Conservation (phyloP, 2,888 invertebrate genomes). For the Spodoptera littoralis region DNA sequence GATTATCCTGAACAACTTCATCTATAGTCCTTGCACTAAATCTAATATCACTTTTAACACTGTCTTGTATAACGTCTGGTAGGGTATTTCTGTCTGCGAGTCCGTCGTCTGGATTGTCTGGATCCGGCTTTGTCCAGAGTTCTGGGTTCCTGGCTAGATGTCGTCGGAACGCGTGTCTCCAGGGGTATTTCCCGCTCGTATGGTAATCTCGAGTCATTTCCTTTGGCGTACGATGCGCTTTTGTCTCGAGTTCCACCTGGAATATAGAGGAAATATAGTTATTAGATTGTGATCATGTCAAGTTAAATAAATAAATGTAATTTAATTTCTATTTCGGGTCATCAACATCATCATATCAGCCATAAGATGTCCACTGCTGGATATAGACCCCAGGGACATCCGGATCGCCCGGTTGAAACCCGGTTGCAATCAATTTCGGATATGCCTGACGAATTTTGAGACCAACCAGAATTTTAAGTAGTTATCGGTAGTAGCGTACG, state of each 20-base stretch:
- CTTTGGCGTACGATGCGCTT: conserved; percentile 78
- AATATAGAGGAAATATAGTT: not conserved
- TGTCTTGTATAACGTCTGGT: conserved; percentile 60
- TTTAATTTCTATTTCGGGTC: too few species aligned
- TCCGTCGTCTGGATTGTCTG: conserved; percentile 27
- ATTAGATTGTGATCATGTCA: too few species aligned
- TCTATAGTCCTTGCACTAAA: conserved; percentile 74
- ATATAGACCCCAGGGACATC: too few species aligned
- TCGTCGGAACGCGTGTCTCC: conserved; percentile 79
- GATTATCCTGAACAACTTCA: conserved; percentile 67
- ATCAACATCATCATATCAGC: too few species aligned
- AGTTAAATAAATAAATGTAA: too few species aligned
- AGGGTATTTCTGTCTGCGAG: conserved; percentile 35
- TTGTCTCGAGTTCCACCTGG: conserved; percentile 80
- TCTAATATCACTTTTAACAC: conserved; percentile 79
- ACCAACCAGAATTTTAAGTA: too few species aligned
- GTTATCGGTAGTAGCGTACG: too few species aligned
- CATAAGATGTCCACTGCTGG: too few species aligned
- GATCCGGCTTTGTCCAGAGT: conserved; percentile 66
- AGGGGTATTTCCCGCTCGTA: conserved; percentile 79
- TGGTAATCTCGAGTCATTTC: conserved; percentile 81
- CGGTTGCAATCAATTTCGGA: too few species aligned
- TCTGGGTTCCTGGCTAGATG: conserved; percentile 74
- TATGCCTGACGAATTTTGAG: too few species aligned
- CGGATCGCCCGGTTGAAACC: too few species aligned